These are phyloP conservation scores for Rana temporaria DNA, from an alignment of 2,113 vertebrate species.

Conservation along the genomic window DNA sequence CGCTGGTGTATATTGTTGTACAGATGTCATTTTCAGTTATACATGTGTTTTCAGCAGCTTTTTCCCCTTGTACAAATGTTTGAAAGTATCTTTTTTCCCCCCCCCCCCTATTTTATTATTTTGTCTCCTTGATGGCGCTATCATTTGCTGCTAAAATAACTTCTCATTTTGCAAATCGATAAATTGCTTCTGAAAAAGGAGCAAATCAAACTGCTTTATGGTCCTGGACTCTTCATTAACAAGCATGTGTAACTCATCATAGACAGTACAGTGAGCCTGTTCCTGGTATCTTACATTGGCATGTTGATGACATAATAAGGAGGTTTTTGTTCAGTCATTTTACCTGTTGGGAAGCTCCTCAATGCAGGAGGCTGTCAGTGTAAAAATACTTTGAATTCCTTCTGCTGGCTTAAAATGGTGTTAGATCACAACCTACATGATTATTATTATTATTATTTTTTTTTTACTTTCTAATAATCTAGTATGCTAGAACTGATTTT, in stretches of 20 bases:
- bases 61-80: slow-evolving; percentile 89
- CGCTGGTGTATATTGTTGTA: slow-evolving; percentile 95
- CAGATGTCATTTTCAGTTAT: slow-evolving; percentile 88
- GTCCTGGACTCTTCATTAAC: slow-evolving; percentile 70
- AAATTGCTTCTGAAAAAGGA: slow-evolving; percentile 86
- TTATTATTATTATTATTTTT: background rate
- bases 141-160: slow-evolving; percentile 90
- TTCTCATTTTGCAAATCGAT: slow-evolving; percentile 86
- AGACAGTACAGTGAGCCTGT: slow-evolving; percentile 68
- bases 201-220: slow-evolving; percentile 78
- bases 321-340: slow-evolving; percentile 62
- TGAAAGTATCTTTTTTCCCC: slow-evolving; percentile 80
- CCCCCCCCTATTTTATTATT: slow-evolving; percentile 73
- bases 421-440: slow-evolving; percentile 77
- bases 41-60: slow-evolving; percentile 86
- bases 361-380: slow-evolving; percentile 64
- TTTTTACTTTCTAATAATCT: slow-evolving; percentile 76
- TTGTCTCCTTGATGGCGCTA: slow-evolving; percentile 82
- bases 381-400: slow-evolving; percentile 65
- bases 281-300: slow-evolving; percentile 68
- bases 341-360: slow-evolving; percentile 66
- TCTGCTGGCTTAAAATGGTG: slow-evolving; percentile 79
- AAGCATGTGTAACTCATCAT: slow-evolving; percentile 71
- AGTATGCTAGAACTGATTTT: slow-evolving; percentile 75
- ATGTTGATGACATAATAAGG: slow-evolving; percentile 69